A percentile compares a stretch with the other conserved stretches of the same genome.
phyloP scores from a whole-genome alignment of 2,113 vertebrate genomes.

The Barbus barbus region DNA sequence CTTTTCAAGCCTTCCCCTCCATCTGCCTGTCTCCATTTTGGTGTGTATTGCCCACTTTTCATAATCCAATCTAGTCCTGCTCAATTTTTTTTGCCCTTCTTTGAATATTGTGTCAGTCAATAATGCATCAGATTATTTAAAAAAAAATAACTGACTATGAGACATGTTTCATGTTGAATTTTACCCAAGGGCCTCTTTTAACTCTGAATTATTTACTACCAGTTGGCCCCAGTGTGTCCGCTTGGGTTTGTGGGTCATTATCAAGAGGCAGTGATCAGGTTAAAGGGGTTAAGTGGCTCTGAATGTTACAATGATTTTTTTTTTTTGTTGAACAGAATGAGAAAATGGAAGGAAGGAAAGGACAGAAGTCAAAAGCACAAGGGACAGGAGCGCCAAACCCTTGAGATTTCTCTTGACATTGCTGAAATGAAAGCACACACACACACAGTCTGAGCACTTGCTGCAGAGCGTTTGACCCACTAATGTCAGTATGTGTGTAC shows the following conservation, averaged over 20 bases:
- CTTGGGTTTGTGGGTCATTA: slow-evolving; percentile 5
- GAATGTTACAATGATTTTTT: not conserved
- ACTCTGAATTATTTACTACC: slow-evolving; percentile 22
- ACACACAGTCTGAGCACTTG: not conserved
- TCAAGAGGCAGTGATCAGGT: not conserved
- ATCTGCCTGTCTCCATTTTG: not conserved
- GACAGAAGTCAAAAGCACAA: slow-evolving; percentile 14
- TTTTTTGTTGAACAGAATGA: no score
- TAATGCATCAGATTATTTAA: not conserved
- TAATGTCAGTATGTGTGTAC: slow-evolving; percentile 15
- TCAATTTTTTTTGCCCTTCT: not conserved
- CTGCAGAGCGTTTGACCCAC: slow-evolving; percentile 6
- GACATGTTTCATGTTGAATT: not conserved
- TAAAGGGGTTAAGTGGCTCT: slow-evolving; percentile 4
- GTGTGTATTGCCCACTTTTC: not conserved
- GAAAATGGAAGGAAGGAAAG: not conserved
- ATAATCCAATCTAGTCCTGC: not conserved
- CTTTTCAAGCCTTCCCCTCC: not conserved
- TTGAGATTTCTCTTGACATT: not conserved
- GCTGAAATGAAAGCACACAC: not conserved
- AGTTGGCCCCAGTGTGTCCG: not conserved
- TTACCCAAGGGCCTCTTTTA: not conserved
- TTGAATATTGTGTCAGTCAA: not conserved
- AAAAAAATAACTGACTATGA: no score
- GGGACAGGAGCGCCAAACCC: not conserved